phyloP scores from a whole-genome alignment of 1,140 invertebrate genomes.

The Hestina assimilis region DNA sequence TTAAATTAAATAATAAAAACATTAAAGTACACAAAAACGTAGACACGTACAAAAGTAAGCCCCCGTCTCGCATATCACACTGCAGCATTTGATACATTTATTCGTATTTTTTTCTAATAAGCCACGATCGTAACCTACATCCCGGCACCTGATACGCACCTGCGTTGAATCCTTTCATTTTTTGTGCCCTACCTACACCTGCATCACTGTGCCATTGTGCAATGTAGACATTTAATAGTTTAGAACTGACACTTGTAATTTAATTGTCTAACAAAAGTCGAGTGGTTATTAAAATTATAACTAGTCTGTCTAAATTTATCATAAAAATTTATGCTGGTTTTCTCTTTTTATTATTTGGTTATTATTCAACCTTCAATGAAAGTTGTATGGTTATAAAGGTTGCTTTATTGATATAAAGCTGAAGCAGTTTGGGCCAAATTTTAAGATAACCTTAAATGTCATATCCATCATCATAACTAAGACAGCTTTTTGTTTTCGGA shows the following conservation, averaged over 20 bases:
- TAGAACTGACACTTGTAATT: constrained; percentile 24
- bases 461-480: too few species aligned
- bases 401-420: too few species aligned
- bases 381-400: too few species aligned
- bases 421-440: too few species aligned
- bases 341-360: too few species aligned
- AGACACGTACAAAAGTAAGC: neutral
- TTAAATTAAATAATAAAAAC: neutral
- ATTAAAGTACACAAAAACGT: neutral
- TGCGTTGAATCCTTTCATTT: constrained; percentile 72
- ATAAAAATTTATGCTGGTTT: too few species aligned
- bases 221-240: constrained; percentile 34
- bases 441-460: too few species aligned
- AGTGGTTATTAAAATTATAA: too few species aligned
- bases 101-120: constrained; percentile 25
- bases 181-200: constrained; percentile 58
- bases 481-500: too few species aligned
- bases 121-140: constrained; percentile 54
- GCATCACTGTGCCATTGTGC: constrained; percentile 56
- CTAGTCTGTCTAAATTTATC: too few species aligned
- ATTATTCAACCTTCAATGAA: too few species aligned
- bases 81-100: constrained; percentile 17
- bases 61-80: neutral
- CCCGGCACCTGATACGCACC: constrained; percentile 62
- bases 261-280: too few species aligned